Base-by-base conservation (phyloP, 2,888 invertebrate genomes). In the Ormyrus thymus region DNA sequence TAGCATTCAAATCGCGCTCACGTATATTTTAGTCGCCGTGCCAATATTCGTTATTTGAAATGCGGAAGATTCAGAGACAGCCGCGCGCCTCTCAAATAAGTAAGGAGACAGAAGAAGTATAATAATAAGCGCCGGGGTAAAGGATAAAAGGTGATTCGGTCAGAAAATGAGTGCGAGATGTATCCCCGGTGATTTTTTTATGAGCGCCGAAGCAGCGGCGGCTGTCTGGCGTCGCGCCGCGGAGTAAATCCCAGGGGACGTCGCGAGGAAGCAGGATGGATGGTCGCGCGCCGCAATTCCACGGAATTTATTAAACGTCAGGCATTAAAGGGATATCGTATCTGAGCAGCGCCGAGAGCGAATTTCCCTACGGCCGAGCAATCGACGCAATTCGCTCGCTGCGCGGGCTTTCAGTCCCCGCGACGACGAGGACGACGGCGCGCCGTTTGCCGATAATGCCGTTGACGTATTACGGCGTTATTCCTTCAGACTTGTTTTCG, bases 231-330 rank as follows among this genome's bases (percentile, higher is more conserved):
- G 58, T 58, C 43, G 7, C 51, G 13, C n/a, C n/a, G 48, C 71
- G 61, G 61, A 65, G 46, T 61, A 78, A 78, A 56, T 78, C 78
- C 62, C 72, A 8, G 29, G 62, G 68, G 78, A 73, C 66, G 50
- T 78, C 72, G 61, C 46, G 58, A 50, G 46, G 15, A 65, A 48
- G 64, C 10, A 58, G 66, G 66, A 66, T 65, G 76, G 73, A 82
- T 81, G 53, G 61, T 66, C 48, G 61, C 70, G 58, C 56, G 13
- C 13, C 74, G 82, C 80, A 81, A 83, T 82, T 76, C 81, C 45
- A 61, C 58, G 82, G 76, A 84, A 85, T 84, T 85, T 84, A 85
- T 84, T 83, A 83, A 83, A 83, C 82, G 83, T 82, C 83, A 81
- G 82, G 81, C 81, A 83, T 83, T 84, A 83, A 82, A 29, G 29